These are phyloP conservation scores for Kuschelorhynchus macadamiae DNA, from an alignment of 2,888 invertebrate genomes.

Conservation along the genomic window DNA sequence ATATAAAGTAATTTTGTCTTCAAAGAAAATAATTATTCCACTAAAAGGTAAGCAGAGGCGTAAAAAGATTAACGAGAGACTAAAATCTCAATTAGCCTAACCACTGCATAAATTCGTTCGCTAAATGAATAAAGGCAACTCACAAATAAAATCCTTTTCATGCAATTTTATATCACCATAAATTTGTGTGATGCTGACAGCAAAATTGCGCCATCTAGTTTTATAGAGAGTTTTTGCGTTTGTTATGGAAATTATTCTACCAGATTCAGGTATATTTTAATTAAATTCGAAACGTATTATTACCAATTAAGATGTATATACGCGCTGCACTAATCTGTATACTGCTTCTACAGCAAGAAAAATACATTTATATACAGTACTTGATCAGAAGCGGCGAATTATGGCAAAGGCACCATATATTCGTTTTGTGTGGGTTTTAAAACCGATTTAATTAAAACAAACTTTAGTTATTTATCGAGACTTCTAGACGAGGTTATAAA, in stretches of 20 bases:
- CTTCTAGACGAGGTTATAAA: too few species aligned
- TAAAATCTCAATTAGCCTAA: slow-evolving; percentile 19
- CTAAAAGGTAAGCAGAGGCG: too few species aligned
- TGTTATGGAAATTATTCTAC: not conserved
- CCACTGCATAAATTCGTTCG: slow-evolving; percentile 2
- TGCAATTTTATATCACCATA: slow-evolving; percentile 56
- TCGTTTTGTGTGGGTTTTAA: too few species aligned
- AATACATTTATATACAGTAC: too few species aligned
- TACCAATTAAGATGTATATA: slow-evolving; percentile 1
- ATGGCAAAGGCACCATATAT: too few species aligned
- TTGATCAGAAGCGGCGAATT: too few species aligned
- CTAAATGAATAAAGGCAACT: slow-evolving; percentile 6
- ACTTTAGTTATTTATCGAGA: too few species aligned
- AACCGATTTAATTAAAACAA: too few species aligned
- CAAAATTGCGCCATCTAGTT: slow-evolving; percentile 49
- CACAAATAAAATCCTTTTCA: slow-evolving; percentile 37
- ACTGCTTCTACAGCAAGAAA: not conserved
- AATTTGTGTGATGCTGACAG: slow-evolving; percentile 52
- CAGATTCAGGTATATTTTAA: not conserved
- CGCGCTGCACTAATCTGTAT: too few species aligned
- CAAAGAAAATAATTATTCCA: too few species aligned
- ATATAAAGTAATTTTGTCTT: too few species aligned
- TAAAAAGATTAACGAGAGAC: too few species aligned
- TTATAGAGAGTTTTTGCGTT: slow-evolving; percentile 14
- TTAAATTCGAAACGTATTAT: not conserved